A percentile compares a stretch with the other conserved stretches of the same genome.
These are phyloP conservation scores for Argyresthia albistria DNA, from an alignment of 2,888 invertebrate species.

Conservation along the genomic window DNA sequence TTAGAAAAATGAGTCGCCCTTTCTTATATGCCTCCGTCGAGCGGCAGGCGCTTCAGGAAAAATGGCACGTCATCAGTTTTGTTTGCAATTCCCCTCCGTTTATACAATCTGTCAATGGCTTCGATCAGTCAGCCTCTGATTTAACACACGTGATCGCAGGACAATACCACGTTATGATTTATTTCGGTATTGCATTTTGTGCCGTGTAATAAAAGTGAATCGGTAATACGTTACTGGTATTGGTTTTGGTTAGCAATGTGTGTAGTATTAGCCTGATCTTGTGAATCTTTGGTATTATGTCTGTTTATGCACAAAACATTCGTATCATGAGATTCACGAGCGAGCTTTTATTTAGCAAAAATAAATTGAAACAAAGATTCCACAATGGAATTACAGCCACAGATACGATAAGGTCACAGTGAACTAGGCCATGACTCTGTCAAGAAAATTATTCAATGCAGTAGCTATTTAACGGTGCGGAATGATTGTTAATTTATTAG, in stretches of 20 bases:
- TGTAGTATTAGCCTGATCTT: too few relatives aligned
- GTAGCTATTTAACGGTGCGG: too few relatives aligned
- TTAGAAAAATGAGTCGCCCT: conserved; percentile 6
- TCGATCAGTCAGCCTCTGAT: neutral
- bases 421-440: too few relatives aligned
- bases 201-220: neutral
- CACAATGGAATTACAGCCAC: too few relatives aligned
- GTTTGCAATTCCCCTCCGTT: conserved; percentile 1
- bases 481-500: too few relatives aligned
- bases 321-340: too few relatives aligned
- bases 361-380: too few relatives aligned
- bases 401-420: too few relatives aligned
- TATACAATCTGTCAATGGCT: neutral
- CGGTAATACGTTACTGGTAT: neutral
- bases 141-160: neutral
- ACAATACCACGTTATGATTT: neutral
- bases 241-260: too few relatives aligned
- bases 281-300: neutral
- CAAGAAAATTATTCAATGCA: too few relatives aligned
- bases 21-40: neutral
- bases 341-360: too few relatives aligned
- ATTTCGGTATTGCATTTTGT: too few relatives aligned
- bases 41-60: neutral
- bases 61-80: conserved; percentile 2
- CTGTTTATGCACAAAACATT: neutral